Evolutionary conservation across 1,140 invertebrate species (phyloP).

Genomic region (Trypoxylus dichotomus): DNA sequence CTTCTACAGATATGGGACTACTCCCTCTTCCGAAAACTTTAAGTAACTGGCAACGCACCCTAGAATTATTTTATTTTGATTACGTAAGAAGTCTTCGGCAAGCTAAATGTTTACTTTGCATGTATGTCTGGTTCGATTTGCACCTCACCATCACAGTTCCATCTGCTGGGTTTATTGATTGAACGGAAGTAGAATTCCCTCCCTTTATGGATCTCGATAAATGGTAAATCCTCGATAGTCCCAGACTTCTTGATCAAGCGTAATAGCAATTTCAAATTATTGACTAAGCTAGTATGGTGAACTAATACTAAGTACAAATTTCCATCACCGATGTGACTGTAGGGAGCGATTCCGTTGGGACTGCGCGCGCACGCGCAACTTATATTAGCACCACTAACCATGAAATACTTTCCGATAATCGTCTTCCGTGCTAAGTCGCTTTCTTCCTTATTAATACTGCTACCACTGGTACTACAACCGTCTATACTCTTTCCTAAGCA

Average conservation of each 20-base stretch:
- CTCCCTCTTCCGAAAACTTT: constrained; percentile 49
- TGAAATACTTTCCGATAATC: constrained; percentile 74
- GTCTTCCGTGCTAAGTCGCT: constrained; percentile 57
- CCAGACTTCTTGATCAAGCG: constrained; percentile 62
- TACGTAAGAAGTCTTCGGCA: not conserved
- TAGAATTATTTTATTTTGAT: constrained; percentile 44
- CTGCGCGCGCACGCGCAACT: constrained; percentile 75
- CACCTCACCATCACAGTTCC: constrained; percentile 88
- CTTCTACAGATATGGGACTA: constrained; percentile 34
- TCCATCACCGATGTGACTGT: constrained; percentile 81
- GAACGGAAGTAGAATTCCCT: constrained; percentile 74
- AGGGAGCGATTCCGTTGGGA: constrained; percentile 77
- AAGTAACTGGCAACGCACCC: constrained; percentile 54
- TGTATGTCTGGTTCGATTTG: constrained; percentile 68
- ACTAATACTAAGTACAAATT: constrained; percentile 79
- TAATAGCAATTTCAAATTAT: constrained; percentile 73
- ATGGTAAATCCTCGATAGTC: constrained; percentile 67
- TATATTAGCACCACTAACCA: constrained; percentile 78
- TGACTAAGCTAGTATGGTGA: constrained; percentile 70
- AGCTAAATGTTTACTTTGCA: constrained; percentile 61
- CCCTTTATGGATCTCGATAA: constrained; percentile 76
- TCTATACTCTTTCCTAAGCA: constrained; percentile 37
- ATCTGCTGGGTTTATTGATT: constrained; percentile 61
- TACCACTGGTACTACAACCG: constrained; percentile 33
- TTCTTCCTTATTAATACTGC: constrained; percentile 2